Conservation (phyloP, 2,888 invertebrate species). For the Limenitis camilla region DNA sequence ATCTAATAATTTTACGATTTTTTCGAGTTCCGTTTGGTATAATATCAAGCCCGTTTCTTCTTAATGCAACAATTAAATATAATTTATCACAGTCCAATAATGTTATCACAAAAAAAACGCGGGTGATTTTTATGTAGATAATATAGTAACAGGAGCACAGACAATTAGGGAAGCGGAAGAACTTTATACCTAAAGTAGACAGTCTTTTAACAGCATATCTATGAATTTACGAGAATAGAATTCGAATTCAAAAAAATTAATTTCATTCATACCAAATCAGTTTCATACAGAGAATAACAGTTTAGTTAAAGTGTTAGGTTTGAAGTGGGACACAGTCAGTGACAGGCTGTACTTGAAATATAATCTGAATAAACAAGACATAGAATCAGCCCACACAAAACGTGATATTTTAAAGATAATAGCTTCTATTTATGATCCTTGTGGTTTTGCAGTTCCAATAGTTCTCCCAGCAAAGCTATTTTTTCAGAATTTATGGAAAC, state of each 20-base stretch:
- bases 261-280: neutral
- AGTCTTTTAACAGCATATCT: slow-evolving; percentile 2
- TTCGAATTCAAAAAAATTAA: slow-evolving; percentile 4
- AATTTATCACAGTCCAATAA: slow-evolving; percentile 3
- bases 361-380: neutral
- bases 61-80: slow-evolving; percentile 19
- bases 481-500: slow-evolving; percentile 15
- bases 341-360: too few species aligned
- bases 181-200: neutral
- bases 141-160: neutral
- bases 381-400: slow-evolving; percentile 9
- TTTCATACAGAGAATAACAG: neutral
- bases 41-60: too few species aligned
- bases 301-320: neutral
- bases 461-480: slow-evolving; percentile 13
- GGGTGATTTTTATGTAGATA: slow-evolving; percentile 15
- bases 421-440: too few species aligned
- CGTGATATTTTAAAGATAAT: neutral
- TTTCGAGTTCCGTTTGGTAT: too few species aligned
- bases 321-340: too few species aligned
- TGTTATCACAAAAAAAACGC: neutral
- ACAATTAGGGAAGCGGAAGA: neutral
- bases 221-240: slow-evolving; percentile 14
- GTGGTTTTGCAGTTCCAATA: slow-evolving; percentile 9
- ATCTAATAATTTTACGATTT: slow-evolving; percentile 16